Conservation (phyloP, 2,797 vertebrate species). For the Catharus ustulatus region DNA sequence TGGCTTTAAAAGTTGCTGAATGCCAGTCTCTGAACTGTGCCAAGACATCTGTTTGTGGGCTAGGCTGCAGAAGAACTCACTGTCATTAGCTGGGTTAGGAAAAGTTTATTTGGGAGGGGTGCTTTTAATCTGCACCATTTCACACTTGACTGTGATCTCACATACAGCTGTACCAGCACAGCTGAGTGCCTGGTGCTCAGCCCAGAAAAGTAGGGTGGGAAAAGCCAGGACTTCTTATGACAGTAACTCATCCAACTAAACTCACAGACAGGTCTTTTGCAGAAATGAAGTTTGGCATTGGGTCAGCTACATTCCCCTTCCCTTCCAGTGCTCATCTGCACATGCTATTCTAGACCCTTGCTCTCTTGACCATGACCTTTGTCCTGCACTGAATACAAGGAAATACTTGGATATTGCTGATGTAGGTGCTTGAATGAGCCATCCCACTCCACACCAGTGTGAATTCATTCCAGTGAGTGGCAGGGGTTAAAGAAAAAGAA, state of each 20-base stretch:
- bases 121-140: neutral
- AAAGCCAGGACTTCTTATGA: constrained; percentile 14
- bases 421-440: neutral
- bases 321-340: neutral
- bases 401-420: neutral
- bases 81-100: constrained; percentile 42
- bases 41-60: constrained; percentile 62
- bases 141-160: constrained; percentile 57
- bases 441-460: neutral
- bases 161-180: constrained; percentile 61
- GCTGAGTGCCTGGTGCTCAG: constrained; percentile 6
- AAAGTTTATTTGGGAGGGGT: constrained; percentile 50
- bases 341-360: neutral
- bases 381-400: neutral
- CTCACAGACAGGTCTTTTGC: neutral
- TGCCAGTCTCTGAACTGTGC: constrained; percentile 45
- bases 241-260: constrained; percentile 6
- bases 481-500: neutral
- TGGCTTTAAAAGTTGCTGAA: constrained; percentile 9
- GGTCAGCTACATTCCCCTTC: neutral
- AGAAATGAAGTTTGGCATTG: neutral
- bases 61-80: constrained; percentile 39
- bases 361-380: neutral
- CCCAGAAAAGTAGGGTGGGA: constrained; percentile 15
- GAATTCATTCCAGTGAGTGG: neutral